Evolutionary conservation across 2,113 vertebrate species (phyloP).

Genomic region (Erythrolamprus reginae): DNA sequence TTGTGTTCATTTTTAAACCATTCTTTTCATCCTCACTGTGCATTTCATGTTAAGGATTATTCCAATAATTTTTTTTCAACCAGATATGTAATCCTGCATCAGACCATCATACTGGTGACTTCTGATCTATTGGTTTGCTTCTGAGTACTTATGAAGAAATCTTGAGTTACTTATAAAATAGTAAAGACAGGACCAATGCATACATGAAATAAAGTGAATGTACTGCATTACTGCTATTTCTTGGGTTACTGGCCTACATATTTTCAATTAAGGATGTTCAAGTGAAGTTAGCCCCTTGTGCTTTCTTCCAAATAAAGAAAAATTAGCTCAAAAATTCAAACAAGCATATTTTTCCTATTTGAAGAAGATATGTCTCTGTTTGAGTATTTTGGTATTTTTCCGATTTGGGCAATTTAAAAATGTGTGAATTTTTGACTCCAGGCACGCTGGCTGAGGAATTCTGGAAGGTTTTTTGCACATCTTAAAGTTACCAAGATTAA

Average conservation of each 20-base stretch:
- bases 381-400: neutral
- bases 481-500: neutral
- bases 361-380: neutral
- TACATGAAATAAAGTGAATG: neutral
- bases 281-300: neutral
- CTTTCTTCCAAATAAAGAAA: neutral
- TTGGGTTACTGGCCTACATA: neutral
- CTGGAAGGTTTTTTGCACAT: neutral
- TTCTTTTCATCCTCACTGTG: neutral
- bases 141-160: neutral
- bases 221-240: neutral
- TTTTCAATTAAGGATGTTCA: neutral
- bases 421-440: neutral
- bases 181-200: neutral
- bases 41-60: neutral
- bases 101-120: neutral
- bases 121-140: neutral
- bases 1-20: neutral
- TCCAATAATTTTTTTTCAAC: neutral
- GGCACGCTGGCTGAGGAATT: neutral
- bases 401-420: neutral
- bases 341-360: neutral
- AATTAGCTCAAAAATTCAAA: neutral
- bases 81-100: neutral
- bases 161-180: neutral